phyloP scores from a whole-genome alignment of 1,140 invertebrate species.

The Chionoecetes opilio region DNA sequence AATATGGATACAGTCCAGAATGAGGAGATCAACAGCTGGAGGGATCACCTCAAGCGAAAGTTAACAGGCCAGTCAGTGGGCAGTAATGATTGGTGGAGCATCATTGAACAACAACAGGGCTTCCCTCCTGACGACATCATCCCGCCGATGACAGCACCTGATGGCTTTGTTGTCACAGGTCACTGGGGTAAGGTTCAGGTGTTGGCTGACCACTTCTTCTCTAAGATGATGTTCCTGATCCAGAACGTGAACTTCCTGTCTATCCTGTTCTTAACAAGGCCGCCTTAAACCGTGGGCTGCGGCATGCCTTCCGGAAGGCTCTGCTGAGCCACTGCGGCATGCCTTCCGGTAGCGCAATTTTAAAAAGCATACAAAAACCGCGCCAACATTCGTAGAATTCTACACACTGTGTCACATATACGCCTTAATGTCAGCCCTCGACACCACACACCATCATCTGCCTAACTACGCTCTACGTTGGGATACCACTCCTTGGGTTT shows the following conservation, averaged over 20 bases:
- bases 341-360: no score
- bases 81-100: not conserved
- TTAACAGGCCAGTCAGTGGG: conserved; percentile 28
- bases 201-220: not conserved
- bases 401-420: no score
- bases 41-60: not conserved
- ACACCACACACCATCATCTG: no score
- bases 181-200: not conserved
- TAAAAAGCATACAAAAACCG: no score
- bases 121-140: not conserved
- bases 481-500: no score
- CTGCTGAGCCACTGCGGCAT: no score
- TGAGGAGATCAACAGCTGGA: not conserved
- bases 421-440: no score
- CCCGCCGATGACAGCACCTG: not conserved
- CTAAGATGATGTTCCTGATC: not conserved
- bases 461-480: no score
- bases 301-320: no score
- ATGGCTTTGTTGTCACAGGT: not conserved
- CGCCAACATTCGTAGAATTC: no score
- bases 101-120: not conserved
- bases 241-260: not conserved
- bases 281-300: no score
- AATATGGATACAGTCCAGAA: not conserved
- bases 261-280: no score